A percentile compares a stretch with the other conserved stretches of the same genome.
Evolutionary conservation across 1,140 invertebrate genomes (phyloP).

Genomic region (Bradysia coprophila): DNA sequence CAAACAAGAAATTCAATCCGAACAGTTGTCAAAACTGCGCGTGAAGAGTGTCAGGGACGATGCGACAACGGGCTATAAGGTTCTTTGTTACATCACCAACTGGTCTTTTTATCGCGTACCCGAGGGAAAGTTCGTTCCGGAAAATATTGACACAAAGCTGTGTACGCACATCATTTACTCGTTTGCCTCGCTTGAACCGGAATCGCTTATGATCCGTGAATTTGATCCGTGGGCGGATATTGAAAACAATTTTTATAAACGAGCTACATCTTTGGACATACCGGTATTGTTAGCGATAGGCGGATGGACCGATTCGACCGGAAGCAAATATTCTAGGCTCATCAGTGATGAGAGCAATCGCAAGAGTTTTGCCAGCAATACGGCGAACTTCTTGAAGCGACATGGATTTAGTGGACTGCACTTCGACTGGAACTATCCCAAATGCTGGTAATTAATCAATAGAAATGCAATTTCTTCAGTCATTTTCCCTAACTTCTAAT

Average conservation of each 20-base stretch:
- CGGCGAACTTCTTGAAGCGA: constrained; percentile 45
- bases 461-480: too few species aligned
- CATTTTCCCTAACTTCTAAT: too few species aligned
- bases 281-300: constrained; percentile 63
- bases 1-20: constrained; percentile 8
- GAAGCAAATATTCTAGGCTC: constrained; percentile 64
- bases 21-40: too few species aligned
- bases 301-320: constrained; percentile 78
- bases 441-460: too few species aligned
- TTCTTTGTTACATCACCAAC: constrained; percentile 76
- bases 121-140: constrained; percentile 68
- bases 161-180: constrained; percentile 83
- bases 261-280: constrained; percentile 17
- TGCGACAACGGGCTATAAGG: constrained; percentile 11
- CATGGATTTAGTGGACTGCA: constrained; percentile 68
- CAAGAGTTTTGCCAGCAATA: constrained; percentile 45
- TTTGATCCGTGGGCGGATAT: constrained; percentile 74
- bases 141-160: constrained; percentile 56
- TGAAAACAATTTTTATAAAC: constrained; percentile 49
- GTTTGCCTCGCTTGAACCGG: constrained; percentile 67
- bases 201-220: constrained; percentile 49
- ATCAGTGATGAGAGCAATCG: constrained; percentile 40
- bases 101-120: constrained; percentile 74
- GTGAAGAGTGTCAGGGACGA: neutral
- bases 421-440: constrained; percentile 82